phyloP scores from a whole-genome alignment of 2,888 invertebrate genomes.

The Polietes domitor region DNA sequence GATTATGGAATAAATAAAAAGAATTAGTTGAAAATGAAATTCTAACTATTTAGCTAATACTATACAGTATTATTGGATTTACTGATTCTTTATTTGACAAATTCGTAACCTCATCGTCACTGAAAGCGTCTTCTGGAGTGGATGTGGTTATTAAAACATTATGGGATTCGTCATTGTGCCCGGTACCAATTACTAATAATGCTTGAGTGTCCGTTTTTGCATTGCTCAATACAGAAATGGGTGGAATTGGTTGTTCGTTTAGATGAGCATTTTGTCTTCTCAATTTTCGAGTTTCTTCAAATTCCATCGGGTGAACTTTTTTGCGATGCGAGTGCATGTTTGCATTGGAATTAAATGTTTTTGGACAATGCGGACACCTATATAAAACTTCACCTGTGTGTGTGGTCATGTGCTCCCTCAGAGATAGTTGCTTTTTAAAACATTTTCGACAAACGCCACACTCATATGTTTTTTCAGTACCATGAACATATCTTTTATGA shows the following conservation, averaged over 20 bases:
- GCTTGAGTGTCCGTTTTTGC: constrained; percentile 53
- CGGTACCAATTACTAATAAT: constrained; percentile 49
- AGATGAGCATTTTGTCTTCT: constrained; percentile 58
- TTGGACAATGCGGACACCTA: constrained; percentile 78
- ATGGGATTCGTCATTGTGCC: constrained; percentile 52
- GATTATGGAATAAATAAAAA: too few species aligned
- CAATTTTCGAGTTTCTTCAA: constrained; percentile 71
- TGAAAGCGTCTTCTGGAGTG: constrained; percentile 44
- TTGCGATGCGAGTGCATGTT: constrained; percentile 80
- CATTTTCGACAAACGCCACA: constrained; percentile 79
- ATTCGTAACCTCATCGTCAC: constrained; percentile 47
- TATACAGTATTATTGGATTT: constrained; percentile 49
- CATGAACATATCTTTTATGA: constrained; percentile 79
- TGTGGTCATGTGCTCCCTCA: constrained; percentile 79
- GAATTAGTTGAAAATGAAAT: too few species aligned
- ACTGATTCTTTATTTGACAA: constrained; percentile 45
- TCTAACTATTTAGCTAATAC: constrained; percentile 46
- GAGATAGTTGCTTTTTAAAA: constrained; percentile 77
- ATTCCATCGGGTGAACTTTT: constrained; percentile 78
- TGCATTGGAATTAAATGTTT: constrained; percentile 79
- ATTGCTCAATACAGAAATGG: constrained; percentile 55
- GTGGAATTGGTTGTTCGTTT: constrained; percentile 50
- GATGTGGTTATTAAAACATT: constrained; percentile 59
- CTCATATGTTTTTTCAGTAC: constrained; percentile 74
- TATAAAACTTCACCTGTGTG: constrained; percentile 79